phyloP scores from a whole-genome alignment of 30 jellyfish, hydroid and myxozoan species.

The Pelagia noctiluca region DNA sequence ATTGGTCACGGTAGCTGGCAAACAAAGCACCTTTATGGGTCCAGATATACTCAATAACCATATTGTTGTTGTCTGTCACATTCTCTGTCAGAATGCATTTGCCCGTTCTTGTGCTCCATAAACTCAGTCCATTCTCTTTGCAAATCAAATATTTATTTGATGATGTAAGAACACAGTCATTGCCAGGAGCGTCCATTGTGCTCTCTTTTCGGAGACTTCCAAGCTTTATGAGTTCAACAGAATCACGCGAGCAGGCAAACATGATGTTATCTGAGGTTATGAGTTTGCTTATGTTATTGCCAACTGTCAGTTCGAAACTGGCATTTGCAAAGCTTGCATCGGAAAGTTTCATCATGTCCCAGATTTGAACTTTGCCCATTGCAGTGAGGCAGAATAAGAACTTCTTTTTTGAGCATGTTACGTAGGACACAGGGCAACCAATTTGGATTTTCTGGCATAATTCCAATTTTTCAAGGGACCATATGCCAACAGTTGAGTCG shows the following conservation, averaged over 20 bases:
- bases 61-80: constrained; percentile 7
- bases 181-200: constrained; percentile 30
- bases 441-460: constrained; percentile 12
- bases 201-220: constrained; percentile 68
- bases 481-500: constrained; percentile 69
- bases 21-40: constrained; percentile 20
- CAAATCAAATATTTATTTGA: constrained; percentile 49
- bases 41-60: constrained; percentile 57
- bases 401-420: constrained; percentile 79
- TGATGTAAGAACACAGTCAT: constrained; percentile 39
- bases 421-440: constrained; percentile 60
- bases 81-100: constrained; percentile 42
- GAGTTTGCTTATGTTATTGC: constrained; percentile 21
- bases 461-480: constrained; percentile 48
- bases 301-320: constrained; percentile 21
- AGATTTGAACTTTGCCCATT: constrained; percentile 58
- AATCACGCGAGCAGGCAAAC: constrained; percentile 61
- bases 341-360: constrained; percentile 68
- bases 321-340: background rate
- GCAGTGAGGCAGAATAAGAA: constrained; percentile 72
- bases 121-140: constrained; percentile 43
- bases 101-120: constrained; percentile 57
- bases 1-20: constrained; percentile 2
- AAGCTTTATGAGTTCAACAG: constrained; percentile 52
- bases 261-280: constrained; percentile 52